Base-by-base conservation (phyloP, 2,888 invertebrate species). In the Parnassius mnemosyne region DNA sequence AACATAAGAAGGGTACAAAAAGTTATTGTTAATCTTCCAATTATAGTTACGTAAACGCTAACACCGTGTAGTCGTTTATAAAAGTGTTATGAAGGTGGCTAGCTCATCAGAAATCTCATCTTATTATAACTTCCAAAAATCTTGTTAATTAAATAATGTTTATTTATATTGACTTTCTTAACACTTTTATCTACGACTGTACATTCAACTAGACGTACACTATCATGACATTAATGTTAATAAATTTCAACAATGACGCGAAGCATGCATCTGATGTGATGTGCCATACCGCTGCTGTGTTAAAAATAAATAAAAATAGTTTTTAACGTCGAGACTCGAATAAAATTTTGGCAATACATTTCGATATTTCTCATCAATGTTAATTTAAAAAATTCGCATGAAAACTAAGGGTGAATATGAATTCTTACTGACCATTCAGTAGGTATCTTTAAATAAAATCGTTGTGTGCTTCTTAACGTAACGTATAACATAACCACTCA, bases 221-320 rank as follows among this genome's bases (percentile, higher is more conserved):
- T 63, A 79, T 79, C 83, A 87, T 86, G 85, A 86, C 85, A 85
- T 79, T 78, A 71, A 73, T 67, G 53, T 68, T 69, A 68, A 68
- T 49, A 60, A 68, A 70, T 67, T 68, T 64, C 66, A 64, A 53
- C 68, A 66, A 63, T 52, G 56, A 70, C 63, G 61, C 66, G 59
- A 66, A 68, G 60, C 64, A 73, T 73, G 82, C 83, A 89, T 89
- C 88, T 89, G 88, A 89, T 81, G 80, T 82, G 79, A 83, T 76
- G 89, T 90, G 90, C 90, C 90, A 89, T 90, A 89, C 75, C 77
- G 75, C 75, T 81, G 75, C 75, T 81, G 79, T 86, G 80, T 85
- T 63, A 54, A 63, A 63, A 49, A 80, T 80, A 77, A 73, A 16
- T 49, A 13, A 12, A n/a, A 74, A 75, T 74, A 79, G 75, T 72